phyloP scores from a whole-genome alignment of 2,113 vertebrate genomes.

The Xenopus borealis region DNA sequence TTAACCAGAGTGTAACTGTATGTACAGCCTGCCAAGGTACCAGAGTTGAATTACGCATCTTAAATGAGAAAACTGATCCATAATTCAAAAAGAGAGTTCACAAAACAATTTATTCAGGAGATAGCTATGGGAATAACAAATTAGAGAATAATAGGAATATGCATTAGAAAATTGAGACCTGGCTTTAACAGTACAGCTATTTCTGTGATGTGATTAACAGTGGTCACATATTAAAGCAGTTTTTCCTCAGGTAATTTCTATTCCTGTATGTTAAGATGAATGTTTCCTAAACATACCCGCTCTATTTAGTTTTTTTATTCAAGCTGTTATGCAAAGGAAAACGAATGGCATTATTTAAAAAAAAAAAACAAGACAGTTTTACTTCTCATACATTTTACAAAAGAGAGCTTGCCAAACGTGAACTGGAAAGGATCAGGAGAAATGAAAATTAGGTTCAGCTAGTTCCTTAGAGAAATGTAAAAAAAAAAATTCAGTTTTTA shows the following conservation, averaged over 20 bases:
- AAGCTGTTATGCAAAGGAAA: background rate
- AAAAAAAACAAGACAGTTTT: background rate
- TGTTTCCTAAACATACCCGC: background rate
- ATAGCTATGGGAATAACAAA: constrained; percentile 23
- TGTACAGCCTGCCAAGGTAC: constrained; percentile 14
- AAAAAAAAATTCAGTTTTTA: constrained; percentile 10
- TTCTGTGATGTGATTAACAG: constrained; percentile 3
- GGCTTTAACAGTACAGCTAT: background rate
- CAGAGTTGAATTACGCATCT: constrained; percentile 42
- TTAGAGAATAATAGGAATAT: constrained; percentile 27
- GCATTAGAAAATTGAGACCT: constrained; percentile 21
- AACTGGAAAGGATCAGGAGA: constrained; percentile 18
- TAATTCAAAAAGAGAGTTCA: constrained; percentile 33
- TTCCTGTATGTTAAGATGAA: background rate
- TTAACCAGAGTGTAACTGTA: constrained; percentile 25
- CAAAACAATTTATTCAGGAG: constrained; percentile 32
- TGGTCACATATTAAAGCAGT: constrained; percentile 11
- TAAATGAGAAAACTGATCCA: constrained; percentile 34
- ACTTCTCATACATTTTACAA: constrained; percentile 21
- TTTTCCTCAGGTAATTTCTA: background rate
- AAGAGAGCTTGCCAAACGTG: constrained; percentile 4
- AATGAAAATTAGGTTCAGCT: constrained; percentile 6
- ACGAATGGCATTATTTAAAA: background rate
- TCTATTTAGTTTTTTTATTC: constrained; percentile 9
- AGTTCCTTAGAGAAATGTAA: constrained; percentile 23